Base-by-base conservation (phyloP, 2,797 vertebrate species). In the Cyprinella venusta region DNA sequence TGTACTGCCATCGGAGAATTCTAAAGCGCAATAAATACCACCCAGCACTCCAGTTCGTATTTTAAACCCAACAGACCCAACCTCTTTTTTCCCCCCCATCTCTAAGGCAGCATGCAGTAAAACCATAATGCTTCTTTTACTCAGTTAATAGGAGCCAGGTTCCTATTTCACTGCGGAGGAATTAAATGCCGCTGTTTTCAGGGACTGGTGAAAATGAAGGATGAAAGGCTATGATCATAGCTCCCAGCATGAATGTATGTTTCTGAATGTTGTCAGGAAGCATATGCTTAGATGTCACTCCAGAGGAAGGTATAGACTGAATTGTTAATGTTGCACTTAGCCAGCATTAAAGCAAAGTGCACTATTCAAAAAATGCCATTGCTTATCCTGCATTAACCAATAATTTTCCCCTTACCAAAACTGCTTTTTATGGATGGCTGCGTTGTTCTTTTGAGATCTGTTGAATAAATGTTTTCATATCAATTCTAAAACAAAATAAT, bases 11-110 rank as follows among this genome's bases (percentile, higher is more conserved):
- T 81, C 36, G 0, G 79, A 82, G 84, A 84, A 84, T 86, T 85
- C 83, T 84, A 86, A 81, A 88, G 64, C 40, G 50, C 85, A 87
- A 86, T 89, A 88, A 89, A 89, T 64, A 71, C 69, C 82, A 80
- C 59, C 82, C 76, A 78, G 68, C 79, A 61, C 68, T 69, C 69
- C 80, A 72, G 81, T 88, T 85, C 75, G 78, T 88, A 83, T 84
- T 86, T 88, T 88, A 89, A 83, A 78, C 30, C 82, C 80, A 81
- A 76, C 82, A 76, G 80, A 79, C 54, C 74, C 80, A 50, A 40
- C 80, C 68, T 76, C 45, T 61, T 83, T 86, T 74, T 81, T 87
- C 82, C 82, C 82, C 82, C 87, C 82, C 82, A 87, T 86, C 69
- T 64, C 63, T 8, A 76, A 81, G 75, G 69, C 80, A 76, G 67